Evolutionary conservation across 2,113 vertebrate genomes (phyloP).

Genomic region (Nestor notabilis): DNA sequence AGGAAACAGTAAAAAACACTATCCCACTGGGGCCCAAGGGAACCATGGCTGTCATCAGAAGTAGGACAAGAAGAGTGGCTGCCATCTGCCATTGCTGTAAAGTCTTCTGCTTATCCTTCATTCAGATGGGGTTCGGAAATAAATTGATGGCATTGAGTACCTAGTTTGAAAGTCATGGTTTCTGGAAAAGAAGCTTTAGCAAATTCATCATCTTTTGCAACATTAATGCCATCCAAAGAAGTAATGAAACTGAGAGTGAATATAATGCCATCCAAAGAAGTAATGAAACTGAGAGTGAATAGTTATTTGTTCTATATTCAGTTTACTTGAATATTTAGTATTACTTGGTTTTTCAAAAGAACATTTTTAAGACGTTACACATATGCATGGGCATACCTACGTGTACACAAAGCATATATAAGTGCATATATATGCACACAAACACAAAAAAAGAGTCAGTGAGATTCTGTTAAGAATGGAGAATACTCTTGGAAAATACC

Average conservation of each 20-base stretch:
- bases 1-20: background rate
- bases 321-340: background rate
- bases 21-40: background rate
- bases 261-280: background rate
- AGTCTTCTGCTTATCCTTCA: constrained; percentile 18
- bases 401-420: background rate
- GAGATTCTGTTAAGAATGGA: background rate
- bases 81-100: constrained; percentile 53
- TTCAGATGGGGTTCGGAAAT: background rate
- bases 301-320: background rate
- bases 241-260: background rate
- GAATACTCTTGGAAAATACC: background rate
- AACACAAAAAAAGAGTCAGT: background rate
- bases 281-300: background rate
- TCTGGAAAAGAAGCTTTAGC: background rate
- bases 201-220: background rate
- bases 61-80: background rate
- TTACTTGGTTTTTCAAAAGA: background rate
- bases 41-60: background rate
- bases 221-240: background rate
- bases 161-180: background rate
- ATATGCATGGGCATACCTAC: background rate
- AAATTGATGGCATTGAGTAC: background rate
- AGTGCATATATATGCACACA: background rate
- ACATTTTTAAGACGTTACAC: background rate